Percentiles rank a stretch among this genome's conserved stretches.
These are phyloP conservation scores for Pseudoips prasinana DNA, from an alignment of 2,888 invertebrate genomes.

Conservation along the genomic window DNA sequence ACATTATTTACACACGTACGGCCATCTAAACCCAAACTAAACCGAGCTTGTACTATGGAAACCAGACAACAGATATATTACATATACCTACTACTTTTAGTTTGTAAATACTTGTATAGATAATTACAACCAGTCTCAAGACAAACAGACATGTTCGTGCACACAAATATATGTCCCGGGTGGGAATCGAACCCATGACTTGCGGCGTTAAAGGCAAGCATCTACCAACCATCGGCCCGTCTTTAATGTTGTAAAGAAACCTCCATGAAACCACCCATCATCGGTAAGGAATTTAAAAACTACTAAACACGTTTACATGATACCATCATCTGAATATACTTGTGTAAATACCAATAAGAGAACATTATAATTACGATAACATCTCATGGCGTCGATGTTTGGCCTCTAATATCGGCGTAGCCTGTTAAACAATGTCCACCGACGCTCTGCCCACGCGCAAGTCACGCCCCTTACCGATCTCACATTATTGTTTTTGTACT, in stretches of 20 bases:
- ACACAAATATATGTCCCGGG: too few species aligned
- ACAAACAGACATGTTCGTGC: too few species aligned
- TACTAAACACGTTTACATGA: slow-evolving; percentile 32
- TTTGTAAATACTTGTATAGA: too few species aligned
- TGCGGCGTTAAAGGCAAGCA: too few species aligned
- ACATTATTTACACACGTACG: too few species aligned
- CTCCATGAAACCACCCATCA: slow-evolving; percentile 24
- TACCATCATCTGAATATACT: slow-evolving; percentile 46
- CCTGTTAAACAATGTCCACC: slow-evolving; percentile 74
- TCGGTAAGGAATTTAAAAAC: slow-evolving; percentile 20
- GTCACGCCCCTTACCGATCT: slow-evolving; percentile 63
- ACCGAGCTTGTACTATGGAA: too few species aligned
- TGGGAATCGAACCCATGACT: too few species aligned
- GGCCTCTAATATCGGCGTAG: slow-evolving; percentile 59
- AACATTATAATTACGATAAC: slow-evolving; percentile 77
- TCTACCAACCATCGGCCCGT: too few species aligned
- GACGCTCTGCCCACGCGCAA: slow-evolving; percentile 68
- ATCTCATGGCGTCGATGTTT: slow-evolving; percentile 67
- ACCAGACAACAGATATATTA: too few species aligned
- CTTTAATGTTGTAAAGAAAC: slow-evolving; percentile 18
- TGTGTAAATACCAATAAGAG: slow-evolving; percentile 75
- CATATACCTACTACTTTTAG: too few species aligned
- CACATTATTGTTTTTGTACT: slow-evolving; percentile 57
- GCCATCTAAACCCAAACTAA: too few species aligned
- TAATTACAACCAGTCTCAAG: too few species aligned